phyloP scores from a whole-genome alignment of 64 coral and sea anemone genomes.

The Actinia tenebrosa region DNA sequence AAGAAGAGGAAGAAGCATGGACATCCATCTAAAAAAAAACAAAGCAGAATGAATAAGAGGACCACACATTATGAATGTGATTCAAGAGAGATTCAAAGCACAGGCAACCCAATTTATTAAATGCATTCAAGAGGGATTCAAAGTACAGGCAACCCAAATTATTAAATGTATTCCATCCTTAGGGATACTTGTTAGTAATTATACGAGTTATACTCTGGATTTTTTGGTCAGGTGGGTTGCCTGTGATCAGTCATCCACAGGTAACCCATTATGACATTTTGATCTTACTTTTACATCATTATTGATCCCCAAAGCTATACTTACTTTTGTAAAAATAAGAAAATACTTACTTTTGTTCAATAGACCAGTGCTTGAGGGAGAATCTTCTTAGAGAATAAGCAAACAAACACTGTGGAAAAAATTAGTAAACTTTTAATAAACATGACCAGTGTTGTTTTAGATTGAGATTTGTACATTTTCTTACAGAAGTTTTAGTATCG shows the following conservation, averaged over 20 bases:
- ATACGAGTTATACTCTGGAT: too few relatives aligned
- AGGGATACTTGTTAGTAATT: too few relatives aligned
- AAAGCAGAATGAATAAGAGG: not conserved
- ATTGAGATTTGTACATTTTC: too few relatives aligned
- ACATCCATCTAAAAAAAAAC: constrained; percentile 84
- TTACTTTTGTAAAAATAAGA: not conserved
- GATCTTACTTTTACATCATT: not conserved
- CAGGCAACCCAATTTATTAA: not conserved
- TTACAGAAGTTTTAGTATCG: too few relatives aligned
- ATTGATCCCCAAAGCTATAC: not conserved
- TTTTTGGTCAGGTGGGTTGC: too few relatives aligned
- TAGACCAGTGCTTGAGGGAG: constrained; percentile 89
- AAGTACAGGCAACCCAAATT: too few relatives aligned
- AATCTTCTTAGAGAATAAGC: constrained; percentile 97
- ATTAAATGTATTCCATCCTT: too few relatives aligned
- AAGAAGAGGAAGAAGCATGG: constrained; percentile 78
- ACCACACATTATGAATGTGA: not conserved
- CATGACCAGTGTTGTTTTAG: too few relatives aligned
- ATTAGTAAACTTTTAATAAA: not conserved
- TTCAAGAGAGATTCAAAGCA: not conserved
- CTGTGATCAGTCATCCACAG: too few relatives aligned
- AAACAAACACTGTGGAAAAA: constrained; percentile 80
- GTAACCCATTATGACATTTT: too few relatives aligned
- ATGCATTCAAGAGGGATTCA: too few relatives aligned
- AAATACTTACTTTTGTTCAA: constrained; percentile 93